Evolutionary conservation across 2,888 invertebrate species (phyloP), one percentile per base, ranked within the genome.

Genomic region (Lasioglossum marginatum): DNA sequence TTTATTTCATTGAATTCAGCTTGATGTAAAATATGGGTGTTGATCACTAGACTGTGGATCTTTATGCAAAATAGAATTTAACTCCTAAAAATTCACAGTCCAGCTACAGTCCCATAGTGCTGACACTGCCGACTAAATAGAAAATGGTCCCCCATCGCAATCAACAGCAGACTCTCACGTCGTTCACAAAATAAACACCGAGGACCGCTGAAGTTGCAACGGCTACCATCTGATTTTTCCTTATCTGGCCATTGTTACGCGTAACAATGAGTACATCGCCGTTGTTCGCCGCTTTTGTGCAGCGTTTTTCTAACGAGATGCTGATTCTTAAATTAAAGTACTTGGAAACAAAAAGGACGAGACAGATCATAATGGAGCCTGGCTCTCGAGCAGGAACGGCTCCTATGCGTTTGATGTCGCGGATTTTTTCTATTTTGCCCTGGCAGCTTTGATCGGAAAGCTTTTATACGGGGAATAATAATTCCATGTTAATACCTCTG

Each of bases 371-470:
- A 66, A 66, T 66, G 19, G 66, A 34, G 23, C 34, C 14, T 27
- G 60, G 23, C 23, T 60, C 60, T 14, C 14, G 10, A 60, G 5
- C 52, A 14, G 60, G 27, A 60, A 14, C 60, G 4, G n/a, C 27
- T 14, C 60, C 60, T 52, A 10, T 34, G 31, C 31, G 66, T 66
- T 66, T 34, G 68, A 12, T 68, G 68, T 68, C 37, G 10, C 23
- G 23, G 12, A 79, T 74, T 78, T 87, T 83, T 68, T 77, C 27
- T 70, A 43, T 77, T 10, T 40, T 66, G 6, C n/a, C 34, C 5
- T 4, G 14, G 16, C 40, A 40, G 45, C 34, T 14, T 34, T 48
- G 10, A 12, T 31, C 27, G 40, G 19, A 27, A 57, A 57, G 27
- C 40, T 72, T 72, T 31, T 27, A 16, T 19, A 23, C 16, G 12